Evolutionary conservation across 2,888 invertebrate genomes (phyloP).

Genomic region (Melipona beecheii): DNA sequence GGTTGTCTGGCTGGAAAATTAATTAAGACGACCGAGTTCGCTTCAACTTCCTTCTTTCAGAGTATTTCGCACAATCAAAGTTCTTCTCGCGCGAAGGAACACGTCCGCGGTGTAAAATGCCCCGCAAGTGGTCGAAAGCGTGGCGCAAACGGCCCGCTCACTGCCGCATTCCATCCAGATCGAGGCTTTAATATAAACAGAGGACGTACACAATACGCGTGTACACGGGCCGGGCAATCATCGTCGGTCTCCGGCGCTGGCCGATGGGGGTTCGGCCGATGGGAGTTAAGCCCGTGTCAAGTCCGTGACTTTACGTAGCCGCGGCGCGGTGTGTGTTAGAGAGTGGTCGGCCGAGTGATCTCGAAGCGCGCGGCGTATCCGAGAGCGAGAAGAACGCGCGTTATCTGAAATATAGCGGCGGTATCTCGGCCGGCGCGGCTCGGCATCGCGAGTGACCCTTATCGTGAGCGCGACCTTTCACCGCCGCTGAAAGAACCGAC

Average conservation of each 20-base stretch:
- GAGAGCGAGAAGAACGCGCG: slow-evolving; percentile 56
- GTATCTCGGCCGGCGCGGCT: slow-evolving; percentile 69
- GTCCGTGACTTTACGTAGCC: slow-evolving; percentile 58
- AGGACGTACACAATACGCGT: slow-evolving; percentile 35
- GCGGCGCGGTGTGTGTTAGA: slow-evolving; percentile 29
- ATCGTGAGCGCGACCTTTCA: slow-evolving; percentile 77
- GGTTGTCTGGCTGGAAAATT: no score
- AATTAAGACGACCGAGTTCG: not conserved
- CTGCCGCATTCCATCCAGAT: slow-evolving; percentile 55
- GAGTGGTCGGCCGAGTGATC: slow-evolving; percentile 56
- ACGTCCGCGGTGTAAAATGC: not conserved
- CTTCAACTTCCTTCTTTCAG: not conserved
- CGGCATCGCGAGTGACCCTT: slow-evolving; percentile 75
- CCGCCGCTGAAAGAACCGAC: slow-evolving; percentile 71
- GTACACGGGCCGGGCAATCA: slow-evolving; percentile 54
- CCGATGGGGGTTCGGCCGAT: slow-evolving; percentile 23
- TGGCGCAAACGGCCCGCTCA: slow-evolving; percentile 1
- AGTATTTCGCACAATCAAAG: not conserved
- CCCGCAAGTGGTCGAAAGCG: not conserved
- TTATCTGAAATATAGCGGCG: slow-evolving; percentile 76
- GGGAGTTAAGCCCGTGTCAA: slow-evolving; percentile 60
- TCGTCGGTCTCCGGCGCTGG: slow-evolving; percentile 29
- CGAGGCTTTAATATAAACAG: slow-evolving; percentile 45
- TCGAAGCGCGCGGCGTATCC: slow-evolving; percentile 51
- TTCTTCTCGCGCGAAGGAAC: no score